phyloP scores from a whole-genome alignment of 2,888 invertebrate genomes.

The Apeira syringaria region DNA sequence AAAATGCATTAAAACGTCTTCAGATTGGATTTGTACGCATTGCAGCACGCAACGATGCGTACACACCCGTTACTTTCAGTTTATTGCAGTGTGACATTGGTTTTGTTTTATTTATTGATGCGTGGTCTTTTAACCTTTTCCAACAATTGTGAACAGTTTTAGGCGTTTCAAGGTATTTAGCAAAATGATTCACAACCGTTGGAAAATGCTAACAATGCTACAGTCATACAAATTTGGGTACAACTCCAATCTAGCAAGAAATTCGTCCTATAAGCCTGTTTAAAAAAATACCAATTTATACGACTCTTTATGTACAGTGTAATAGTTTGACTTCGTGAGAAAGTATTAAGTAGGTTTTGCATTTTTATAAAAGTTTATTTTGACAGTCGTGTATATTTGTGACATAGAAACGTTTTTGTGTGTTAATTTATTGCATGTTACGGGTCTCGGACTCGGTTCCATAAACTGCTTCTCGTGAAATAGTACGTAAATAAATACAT shows the following conservation, averaged over 20 bases:
- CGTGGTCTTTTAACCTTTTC: neutral
- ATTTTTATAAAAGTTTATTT: slow-evolving; percentile 35
- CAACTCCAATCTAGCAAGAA: slow-evolving; percentile 1
- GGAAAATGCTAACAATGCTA: neutral
- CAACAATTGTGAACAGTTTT: neutral
- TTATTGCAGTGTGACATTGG: neutral
- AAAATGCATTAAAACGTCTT: slow-evolving; percentile 2
- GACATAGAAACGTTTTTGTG: slow-evolving; percentile 20
- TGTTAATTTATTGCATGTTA: slow-evolving; percentile 27
- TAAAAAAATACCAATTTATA: no score
- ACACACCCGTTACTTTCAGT: slow-evolving; percentile 1
- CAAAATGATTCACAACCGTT: neutral
- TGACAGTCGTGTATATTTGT: slow-evolving; percentile 16
- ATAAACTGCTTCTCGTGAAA: slow-evolving; percentile 34
- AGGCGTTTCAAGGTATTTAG: neutral
- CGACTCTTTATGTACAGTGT: no score
- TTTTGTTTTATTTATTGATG: neutral
- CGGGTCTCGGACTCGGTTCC: slow-evolving; percentile 28
- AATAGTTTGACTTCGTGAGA: slow-evolving; percentile 37
- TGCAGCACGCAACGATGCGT: slow-evolving; percentile 6
- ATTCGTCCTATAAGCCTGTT: slow-evolving; percentile 2
- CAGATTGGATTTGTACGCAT: slow-evolving; percentile 13
- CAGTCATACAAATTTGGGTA: neutral
- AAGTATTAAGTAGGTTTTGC: slow-evolving; percentile 32
- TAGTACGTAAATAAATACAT: slow-evolving; percentile 28